Percentiles rank a stretch among this genome's conserved stretches.
phyloP scores from a whole-genome alignment of 1,140 invertebrate species.

The Muscidifurax raptorellus region DNA sequence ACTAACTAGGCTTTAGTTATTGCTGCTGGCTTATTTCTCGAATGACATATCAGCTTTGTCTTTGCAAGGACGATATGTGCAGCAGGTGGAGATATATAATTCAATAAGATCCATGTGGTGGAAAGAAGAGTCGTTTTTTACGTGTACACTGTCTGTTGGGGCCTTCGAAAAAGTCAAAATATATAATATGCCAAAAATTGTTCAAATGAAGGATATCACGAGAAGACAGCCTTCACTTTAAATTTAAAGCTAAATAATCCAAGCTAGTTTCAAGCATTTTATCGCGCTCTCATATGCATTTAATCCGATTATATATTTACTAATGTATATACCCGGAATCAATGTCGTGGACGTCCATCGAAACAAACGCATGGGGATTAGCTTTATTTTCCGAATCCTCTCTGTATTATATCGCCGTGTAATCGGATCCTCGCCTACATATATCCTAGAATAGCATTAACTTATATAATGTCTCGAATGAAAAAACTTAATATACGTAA shows the following conservation, averaged over 20 bases:
- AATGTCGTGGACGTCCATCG: conserved; percentile 36
- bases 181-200: too few species aligned
- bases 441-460: conserved; percentile 38
- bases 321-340: conserved; percentile 30
- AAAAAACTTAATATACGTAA: too few species aligned
- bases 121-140: too few species aligned
- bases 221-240: background rate
- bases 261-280: background rate
- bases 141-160: too few species aligned
- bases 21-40: background rate
- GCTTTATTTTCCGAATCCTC: conserved; percentile 39
- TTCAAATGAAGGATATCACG: too few species aligned
- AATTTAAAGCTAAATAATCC: background rate
- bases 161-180: too few species aligned
- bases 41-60: too few species aligned
- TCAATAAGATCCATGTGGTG: too few species aligned
- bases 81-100: too few species aligned
- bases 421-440: background rate
- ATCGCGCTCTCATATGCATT: conserved; percentile 2
- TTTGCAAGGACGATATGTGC: too few species aligned
- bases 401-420: conserved; percentile 3
- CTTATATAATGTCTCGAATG: background rate
- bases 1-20: background rate
- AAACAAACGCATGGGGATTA: conserved; percentile 18
- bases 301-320: conserved; percentile 48